Conservation (phyloP, 2,113 vertebrate genomes). For the Lathamus discolor region DNA sequence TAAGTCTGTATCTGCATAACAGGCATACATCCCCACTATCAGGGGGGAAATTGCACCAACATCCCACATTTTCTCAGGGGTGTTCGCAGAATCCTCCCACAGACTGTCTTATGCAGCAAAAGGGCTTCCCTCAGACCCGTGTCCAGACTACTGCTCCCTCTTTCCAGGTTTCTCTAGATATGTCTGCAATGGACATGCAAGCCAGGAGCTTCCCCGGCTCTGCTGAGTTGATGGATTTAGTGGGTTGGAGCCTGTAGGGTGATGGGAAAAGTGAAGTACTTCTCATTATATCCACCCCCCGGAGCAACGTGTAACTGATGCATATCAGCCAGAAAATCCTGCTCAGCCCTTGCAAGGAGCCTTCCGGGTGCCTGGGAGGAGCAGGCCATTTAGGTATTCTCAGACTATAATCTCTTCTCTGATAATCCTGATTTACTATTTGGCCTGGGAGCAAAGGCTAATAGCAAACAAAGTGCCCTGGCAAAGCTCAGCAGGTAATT, state of each 20-base stretch:
- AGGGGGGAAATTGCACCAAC: neutral
- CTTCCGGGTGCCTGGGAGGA: neutral
- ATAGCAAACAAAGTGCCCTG: neutral
- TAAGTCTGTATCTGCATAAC: neutral
- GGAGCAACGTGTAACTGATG: neutral
- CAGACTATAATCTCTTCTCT: conserved; percentile 19
- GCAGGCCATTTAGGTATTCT: neutral
- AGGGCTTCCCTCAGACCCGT: neutral
- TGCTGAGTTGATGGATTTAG: neutral
- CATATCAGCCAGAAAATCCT: conserved; percentile 37
- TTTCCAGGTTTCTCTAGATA: neutral
- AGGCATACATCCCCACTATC: neutral
- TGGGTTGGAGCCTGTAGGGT: neutral
- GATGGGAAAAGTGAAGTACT: neutral
- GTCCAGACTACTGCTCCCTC: neutral
- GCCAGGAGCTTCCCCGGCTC: neutral
- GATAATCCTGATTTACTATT: conserved; percentile 45
- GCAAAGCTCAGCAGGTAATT: conserved; percentile 16
- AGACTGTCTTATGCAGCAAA: neutral
- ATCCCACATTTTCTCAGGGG: neutral
- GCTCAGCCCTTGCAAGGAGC: neutral
- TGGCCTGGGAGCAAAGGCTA: conserved; percentile 25
- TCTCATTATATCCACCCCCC: neutral
- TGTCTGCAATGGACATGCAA: neutral
- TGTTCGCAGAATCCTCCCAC: neutral